Base-by-base conservation (phyloP, 92 coral and sea anemone species). In the Phenganax subtilis region DNA sequence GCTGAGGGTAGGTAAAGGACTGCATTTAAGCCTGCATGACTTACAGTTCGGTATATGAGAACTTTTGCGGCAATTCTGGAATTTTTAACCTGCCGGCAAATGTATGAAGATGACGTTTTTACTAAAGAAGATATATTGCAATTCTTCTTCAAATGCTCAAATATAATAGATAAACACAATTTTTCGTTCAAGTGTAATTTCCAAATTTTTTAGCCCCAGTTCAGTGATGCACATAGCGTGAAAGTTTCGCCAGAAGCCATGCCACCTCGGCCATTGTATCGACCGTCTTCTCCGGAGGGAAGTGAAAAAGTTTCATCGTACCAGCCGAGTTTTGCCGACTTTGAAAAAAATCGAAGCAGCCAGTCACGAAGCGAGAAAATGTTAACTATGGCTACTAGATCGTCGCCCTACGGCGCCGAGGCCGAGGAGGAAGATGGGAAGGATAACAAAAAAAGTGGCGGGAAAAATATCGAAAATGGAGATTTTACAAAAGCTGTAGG, bases 1-100 rank as follows among this genome's bases (percentile, higher is more conserved):
- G 69, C 93, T 97, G 3, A 88, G 98, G 87, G 98, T 93, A 87
- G 47, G 47, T 37, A 37, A 37, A 2, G 47, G 2, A 37, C 47
- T 37, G 47, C 47, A 37, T 37, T 37, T 37, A 5, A 37, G 47
- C 47, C 47, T 1, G 3, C 5, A 5, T 37, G 47, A 37, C 3
- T 37, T 37, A 37, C 47, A 37, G 5, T 37, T 37, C 5, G 47
- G 47, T 37, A 37, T 37, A 37, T 37, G 47, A 37, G 47, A 37
- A 37, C 47, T 37, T 37, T 37, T 37, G 5, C 2, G 47, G 47
- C 47, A 37, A 37, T 37, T 37, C 47, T 37, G 47, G 47, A 37
- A 37, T 37, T 5, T 37, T 37, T 37, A 37, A 5, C 47, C 47
- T 1, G 47, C 47, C 47, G 2, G 47, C 47, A 2, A 85, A 96